Conservation (phyloP, 2,888 invertebrate species). For the Ecdyonurus torrentis region DNA sequence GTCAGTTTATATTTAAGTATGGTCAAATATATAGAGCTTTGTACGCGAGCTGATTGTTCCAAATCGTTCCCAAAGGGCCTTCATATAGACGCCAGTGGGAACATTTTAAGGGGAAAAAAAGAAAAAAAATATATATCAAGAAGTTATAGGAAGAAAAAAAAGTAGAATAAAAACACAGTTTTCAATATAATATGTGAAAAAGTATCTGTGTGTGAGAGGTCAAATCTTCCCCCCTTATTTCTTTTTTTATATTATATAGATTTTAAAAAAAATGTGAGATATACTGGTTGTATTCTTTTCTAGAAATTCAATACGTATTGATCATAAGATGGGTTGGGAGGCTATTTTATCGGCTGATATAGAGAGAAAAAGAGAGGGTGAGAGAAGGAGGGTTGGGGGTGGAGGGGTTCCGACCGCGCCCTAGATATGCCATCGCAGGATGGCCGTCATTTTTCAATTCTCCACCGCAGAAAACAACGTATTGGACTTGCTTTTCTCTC, state of each 20-base stretch:
- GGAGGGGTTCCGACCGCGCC: conserved; percentile 1
- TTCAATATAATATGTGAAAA: background rate
- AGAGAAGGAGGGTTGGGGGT: background rate
- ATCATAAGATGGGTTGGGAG: background rate
- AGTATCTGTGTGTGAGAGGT: background rate
- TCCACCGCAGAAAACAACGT: background rate
- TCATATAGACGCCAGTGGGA: background rate
- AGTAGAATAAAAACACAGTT: background rate
- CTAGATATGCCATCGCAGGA: conserved; percentile 3
- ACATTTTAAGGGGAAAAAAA: background rate
- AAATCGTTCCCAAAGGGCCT: background rate
- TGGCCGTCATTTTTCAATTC: conserved; percentile 3
- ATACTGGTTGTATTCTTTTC: background rate
- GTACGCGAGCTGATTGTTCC: background rate
- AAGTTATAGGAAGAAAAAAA: too few species aligned
- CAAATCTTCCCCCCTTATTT: background rate
- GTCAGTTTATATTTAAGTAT: background rate
- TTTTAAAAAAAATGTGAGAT: background rate
- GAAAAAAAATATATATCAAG: background rate
- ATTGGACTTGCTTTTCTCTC: background rate
- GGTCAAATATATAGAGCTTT: background rate
- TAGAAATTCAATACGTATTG: background rate
- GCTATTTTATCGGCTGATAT: background rate
- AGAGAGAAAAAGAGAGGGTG: background rate
- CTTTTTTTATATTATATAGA: background rate